Conservation (phyloP, 2,888 invertebrate species). For the Drosophila crucigera region DNA sequence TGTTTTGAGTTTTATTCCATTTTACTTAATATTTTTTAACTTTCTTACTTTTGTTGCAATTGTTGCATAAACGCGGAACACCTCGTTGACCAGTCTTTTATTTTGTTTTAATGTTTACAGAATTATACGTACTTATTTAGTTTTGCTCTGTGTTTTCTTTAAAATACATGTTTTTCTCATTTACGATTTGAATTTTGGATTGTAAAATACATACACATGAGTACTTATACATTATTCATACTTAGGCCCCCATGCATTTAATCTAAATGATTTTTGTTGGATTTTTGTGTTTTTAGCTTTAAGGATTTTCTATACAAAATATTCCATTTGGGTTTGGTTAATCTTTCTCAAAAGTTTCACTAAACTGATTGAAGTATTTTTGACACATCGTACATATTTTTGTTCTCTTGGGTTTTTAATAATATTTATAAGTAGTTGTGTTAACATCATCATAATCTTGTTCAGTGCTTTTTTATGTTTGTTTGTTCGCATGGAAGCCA, state of each 20-base stretch:
- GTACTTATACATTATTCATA: constrained; percentile 36
- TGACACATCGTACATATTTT: constrained; percentile 80
- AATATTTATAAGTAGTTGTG: constrained; percentile 40
- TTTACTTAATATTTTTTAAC: constrained; percentile 52
- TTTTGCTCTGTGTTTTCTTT: constrained; percentile 34
- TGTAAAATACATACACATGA: constrained; percentile 65
- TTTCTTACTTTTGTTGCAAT: constrained; percentile 69
- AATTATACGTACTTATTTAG: constrained; percentile 48
- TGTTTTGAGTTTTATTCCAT: constrained; percentile 47
- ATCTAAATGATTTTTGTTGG: constrained; percentile 42
- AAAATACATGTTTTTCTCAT: constrained; percentile 55
- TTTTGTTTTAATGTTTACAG: constrained; percentile 79
- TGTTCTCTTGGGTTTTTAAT: constrained; percentile 43
- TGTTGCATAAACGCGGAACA: constrained; percentile 85
- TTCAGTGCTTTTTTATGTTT: constrained; percentile 44
- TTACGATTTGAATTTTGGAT: constrained; percentile 45
- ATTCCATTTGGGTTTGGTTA: constrained; percentile 60
- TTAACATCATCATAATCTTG: constrained; percentile 43
- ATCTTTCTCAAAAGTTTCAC: constrained; percentile 64
- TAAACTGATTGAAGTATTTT: constrained; percentile 81
- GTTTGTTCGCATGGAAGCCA: constrained; percentile 59
- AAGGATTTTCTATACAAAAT: constrained; percentile 76
- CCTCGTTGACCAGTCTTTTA: constrained; percentile 86
- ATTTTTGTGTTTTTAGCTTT: constrained; percentile 42
- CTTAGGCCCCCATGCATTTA: constrained; percentile 47